Evolutionary conservation across 2,888 invertebrate genomes (phyloP), one percentile per base, ranked within the genome.

Genomic region (Agrochola macilenta): DNA sequence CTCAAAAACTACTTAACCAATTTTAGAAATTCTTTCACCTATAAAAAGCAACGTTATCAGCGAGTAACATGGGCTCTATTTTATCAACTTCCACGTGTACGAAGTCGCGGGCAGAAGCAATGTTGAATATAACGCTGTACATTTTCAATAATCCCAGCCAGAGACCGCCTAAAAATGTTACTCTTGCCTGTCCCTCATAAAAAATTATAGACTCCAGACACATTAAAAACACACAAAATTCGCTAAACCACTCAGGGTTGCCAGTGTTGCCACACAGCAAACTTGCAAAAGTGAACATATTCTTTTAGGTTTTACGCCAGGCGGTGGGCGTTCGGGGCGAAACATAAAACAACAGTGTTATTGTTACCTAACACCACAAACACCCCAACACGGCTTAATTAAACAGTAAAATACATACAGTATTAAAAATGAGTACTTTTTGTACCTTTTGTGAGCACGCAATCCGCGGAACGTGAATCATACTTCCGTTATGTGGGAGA

Each of bases 381-480:
- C 61, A 65, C 76, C 82, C 66, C 76, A 35, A 79, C 76, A 72
- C 23, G 66, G 65, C 66, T 88, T 88, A 88, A 87, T 84, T 88
- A 88, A 81, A 74, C 77, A 77, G 69, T 84, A 76, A 85, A 81
- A 83, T 77, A 71, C 78, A 81, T 60, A 80, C 64, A 73, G 66
- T 74, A 74, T 79, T 75, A 70, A 83, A 83, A 82, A 82, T 69
- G 30, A 52, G 66, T 39, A 70, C 52, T 54, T 75, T 86, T 69
- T 71, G 65, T 79, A 66, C 74, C 46, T 81, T 76, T 68, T 82
- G 46, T 76, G 52, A 54, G 52, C 86, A 83, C 82, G 72, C 83
- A 65, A 85, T n/a, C n/a, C n/a, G n/a, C 52, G 65, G 30, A 30
- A 52, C 39, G 49, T 57, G 60, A 65, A 81, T 66, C 43, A 79